Evolutionary conservation across 2,113 vertebrate genomes (phyloP).

Genomic region (Romanogobio albipinnatus): DNA sequence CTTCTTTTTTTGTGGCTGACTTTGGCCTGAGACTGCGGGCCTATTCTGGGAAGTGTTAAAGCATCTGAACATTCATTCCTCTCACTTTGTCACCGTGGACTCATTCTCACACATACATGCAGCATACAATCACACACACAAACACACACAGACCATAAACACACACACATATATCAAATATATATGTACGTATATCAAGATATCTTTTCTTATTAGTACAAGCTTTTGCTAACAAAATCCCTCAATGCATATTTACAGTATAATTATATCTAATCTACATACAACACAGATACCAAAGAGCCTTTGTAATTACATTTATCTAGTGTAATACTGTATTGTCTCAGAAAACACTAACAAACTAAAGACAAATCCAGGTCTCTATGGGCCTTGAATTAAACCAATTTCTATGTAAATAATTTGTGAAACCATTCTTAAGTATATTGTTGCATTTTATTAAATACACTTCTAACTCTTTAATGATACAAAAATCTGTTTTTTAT

Average conservation of each 20-base stretch:
- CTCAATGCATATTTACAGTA: neutral
- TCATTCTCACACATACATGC: conserved; percentile 43
- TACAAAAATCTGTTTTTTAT: neutral
- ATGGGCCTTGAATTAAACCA: neutral
- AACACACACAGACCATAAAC: neutral
- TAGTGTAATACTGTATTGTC: neutral
- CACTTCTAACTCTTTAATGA: neutral
- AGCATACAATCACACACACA: conserved; percentile 59
- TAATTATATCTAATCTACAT: conserved; percentile 1
- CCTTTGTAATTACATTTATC: neutral
- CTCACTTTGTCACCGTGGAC: conserved; percentile 62
- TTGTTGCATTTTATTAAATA: neutral
- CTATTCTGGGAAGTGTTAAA: conserved; percentile 46
- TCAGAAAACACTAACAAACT: conserved; percentile 2
- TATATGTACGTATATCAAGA: neutral
- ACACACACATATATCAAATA: neutral
- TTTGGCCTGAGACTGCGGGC: conserved; percentile 14
- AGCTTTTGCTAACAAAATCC: neutral
- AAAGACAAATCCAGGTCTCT: neutral
- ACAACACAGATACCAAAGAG: neutral
- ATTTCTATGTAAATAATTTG: neutral
- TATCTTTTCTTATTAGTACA: no score
- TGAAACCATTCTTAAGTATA: neutral
- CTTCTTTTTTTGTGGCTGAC: conserved; percentile 22
- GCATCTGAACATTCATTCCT: conserved; percentile 32